Evolutionary conservation across 2,797 vertebrate species (phyloP), one percentile per base, ranked within the genome.

Genomic region (Hozukius guyotensis): DNA sequence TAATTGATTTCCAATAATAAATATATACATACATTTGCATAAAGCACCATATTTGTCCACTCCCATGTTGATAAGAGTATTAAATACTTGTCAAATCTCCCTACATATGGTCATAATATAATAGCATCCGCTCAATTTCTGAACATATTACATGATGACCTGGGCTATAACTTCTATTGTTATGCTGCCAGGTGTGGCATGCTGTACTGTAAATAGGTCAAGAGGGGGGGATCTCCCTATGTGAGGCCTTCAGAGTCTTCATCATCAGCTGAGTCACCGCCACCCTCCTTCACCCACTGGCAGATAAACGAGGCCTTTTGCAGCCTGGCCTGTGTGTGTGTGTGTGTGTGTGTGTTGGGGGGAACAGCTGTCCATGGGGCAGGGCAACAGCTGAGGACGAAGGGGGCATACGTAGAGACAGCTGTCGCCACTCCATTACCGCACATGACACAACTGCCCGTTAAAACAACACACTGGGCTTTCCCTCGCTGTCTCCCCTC

Each of bases 321-420:
- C 92, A 93, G 95, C 87, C 89, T 82, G 83, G 93, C 94, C 91
- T 93, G 86, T 88, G 59, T 75, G 42, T 77, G 36, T 0, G 24
- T 73, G 71, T 24, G 22, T 64, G 36, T 57, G 78, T 87, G 77
- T 84, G 84, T 85, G 69, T 89, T 85, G 86, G 91, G 82, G 89
- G 93, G 93, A 96, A 96, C 97, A 98, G 98, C 97, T 98, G 97
- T 97, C 96, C 88, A 93, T 89, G 87, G 95, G 95, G 95, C 94
- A 96, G 96, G 97, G 96, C 96, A 96, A 96, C 98, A 99, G 97
- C 97, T 98, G 98, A 98, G 95, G 96, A 95, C 90, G 88, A 74
- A 90, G 92, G 94, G 94, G 92, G 95, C 93, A 95, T 87, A 94
- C 92, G 92, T 91, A 81, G 93, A 93, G 95, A 96, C 95, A 96